Evolutionary conservation across 2,888 invertebrate species (phyloP), one percentile per base, ranked within the genome.

Genomic region (Tetragonisca angustula): DNA sequence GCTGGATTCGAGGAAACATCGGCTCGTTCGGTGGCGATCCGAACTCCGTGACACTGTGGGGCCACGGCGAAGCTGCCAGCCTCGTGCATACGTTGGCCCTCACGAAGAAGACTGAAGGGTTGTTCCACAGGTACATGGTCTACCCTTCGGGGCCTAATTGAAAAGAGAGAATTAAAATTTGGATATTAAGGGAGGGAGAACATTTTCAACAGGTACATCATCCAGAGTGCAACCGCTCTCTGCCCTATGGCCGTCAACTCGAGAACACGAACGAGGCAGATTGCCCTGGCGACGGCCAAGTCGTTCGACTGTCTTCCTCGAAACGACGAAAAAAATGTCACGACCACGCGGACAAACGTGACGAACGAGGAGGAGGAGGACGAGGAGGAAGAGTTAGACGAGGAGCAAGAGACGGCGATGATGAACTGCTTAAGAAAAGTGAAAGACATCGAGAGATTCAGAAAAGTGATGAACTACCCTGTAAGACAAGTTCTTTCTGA

Each of bases 1-100:
- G 78, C 50, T 94, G 94, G 94, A 64, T 94, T 2, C 90, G 92
- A 54, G 87, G 86, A 21, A 94, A 94, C 73, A 92, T 94, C 54
- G 88, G 67, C 2, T 61, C 76, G 49, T 94, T 94, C 77, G 88
- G 90, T 0, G 94, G 94, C 5, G 88, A 94, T 69, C 85, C 92
- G 0, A 76, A 86, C 17, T 85, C 86, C 5, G 92, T 94, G 11
- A 94, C 93, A 0, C 73, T 94, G 50, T 79, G 88, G 62, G 94
- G 94, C 11, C 89, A 91, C 0, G 92, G 93, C 32, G 82, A 91
- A 0, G 94, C 93, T 11, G 90, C 92, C 0, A 88, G 54, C 0
- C 65, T 88, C 9, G 85, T 72, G 27, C 93, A 94, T 56, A 71
- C 91, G 17, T 83, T 94, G 43, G 88, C 91, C 0, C 76, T 93